phyloP scores from a whole-genome alignment of 1,140 invertebrate species.

The Scylla paramamosain region DNA sequence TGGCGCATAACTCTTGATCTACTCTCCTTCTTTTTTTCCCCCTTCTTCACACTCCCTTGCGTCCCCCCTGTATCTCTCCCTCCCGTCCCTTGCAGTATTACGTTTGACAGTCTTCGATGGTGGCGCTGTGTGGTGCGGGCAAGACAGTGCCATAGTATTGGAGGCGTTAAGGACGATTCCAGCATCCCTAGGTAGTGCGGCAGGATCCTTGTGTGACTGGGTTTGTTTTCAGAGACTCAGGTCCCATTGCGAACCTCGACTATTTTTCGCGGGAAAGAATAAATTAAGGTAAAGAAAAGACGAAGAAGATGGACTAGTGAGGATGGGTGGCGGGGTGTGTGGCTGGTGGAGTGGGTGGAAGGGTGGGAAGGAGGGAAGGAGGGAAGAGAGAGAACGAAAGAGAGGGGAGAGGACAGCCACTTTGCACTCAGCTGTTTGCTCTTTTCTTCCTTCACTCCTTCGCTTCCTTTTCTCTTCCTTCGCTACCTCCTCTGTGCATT shows the following conservation, averaged over 20 bases:
- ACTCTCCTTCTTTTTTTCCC: neutral
- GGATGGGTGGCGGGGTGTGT: neutral
- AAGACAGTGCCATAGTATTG: neutral
- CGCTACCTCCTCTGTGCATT: neutral
- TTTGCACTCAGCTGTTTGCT: neutral
- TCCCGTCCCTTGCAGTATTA: neutral
- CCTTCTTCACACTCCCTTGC: neutral
- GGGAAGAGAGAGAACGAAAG: too few species aligned
- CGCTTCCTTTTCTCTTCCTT: neutral
- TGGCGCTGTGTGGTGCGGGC: neutral
- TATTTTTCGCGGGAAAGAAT: constrained; percentile 23
- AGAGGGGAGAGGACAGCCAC: neutral
- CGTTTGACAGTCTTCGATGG: constrained; percentile 10
- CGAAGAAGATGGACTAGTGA: constrained; percentile 1
- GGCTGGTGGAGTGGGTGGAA: neutral
- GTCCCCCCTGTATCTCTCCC: neutral
- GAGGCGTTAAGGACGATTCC: neutral
- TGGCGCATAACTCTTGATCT: neutral
- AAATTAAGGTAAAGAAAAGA: constrained; percentile 24
- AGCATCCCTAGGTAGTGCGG: neutral
- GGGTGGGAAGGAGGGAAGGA: neutral
- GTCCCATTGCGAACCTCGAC: neutral
- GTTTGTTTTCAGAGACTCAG: neutral
- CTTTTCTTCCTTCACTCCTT: neutral
- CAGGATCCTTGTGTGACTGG: neutral